phyloP scores from a whole-genome alignment of 2,797 vertebrate species.

The Typhlichthys eigenmanni region DNA sequence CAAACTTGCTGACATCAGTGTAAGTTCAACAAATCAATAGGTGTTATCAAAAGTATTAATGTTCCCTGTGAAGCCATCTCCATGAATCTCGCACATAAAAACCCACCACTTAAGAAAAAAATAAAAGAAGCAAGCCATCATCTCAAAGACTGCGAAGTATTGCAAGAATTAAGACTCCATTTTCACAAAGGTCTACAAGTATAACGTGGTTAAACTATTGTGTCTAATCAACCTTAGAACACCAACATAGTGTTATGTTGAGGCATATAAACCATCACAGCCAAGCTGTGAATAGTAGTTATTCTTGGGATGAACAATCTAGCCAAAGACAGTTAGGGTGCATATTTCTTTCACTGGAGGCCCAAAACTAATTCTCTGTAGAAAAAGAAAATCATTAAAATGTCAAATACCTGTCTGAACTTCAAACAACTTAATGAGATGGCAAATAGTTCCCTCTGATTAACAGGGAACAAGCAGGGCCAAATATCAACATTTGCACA shows the following conservation, averaged over 20 bases:
- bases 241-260: conserved; percentile 25
- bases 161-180: conserved; percentile 65
- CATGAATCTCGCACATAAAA: conserved; percentile 66
- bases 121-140: conserved; percentile 23
- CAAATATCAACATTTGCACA: conserved; percentile 27
- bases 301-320: conserved; percentile 49
- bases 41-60: conserved; percentile 75
- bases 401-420: conserved; percentile 41
- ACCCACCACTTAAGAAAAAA: conserved; percentile 31
- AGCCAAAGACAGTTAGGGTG: conserved; percentile 62
- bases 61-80: conserved; percentile 60
- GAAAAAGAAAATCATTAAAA: conserved; percentile 47
- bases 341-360: conserved; percentile 70
- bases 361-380: conserved; percentile 64
- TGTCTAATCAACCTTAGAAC: conserved; percentile 20
- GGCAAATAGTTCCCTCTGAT: conserved; percentile 22
- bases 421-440: conserved; percentile 31
- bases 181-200: conserved; percentile 53
- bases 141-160: conserved; percentile 48
- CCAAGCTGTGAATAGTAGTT: conserved; percentile 61
- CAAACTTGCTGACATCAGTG: conserved; percentile 86
- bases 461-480: conserved; percentile 31
- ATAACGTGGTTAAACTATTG: conserved; percentile 41
- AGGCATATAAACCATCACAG: conserved; percentile 40
- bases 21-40: conserved; percentile 83